Evolutionary conservation across 2,797 vertebrate species (phyloP).

Genomic region (Ispidina picta): DNA sequence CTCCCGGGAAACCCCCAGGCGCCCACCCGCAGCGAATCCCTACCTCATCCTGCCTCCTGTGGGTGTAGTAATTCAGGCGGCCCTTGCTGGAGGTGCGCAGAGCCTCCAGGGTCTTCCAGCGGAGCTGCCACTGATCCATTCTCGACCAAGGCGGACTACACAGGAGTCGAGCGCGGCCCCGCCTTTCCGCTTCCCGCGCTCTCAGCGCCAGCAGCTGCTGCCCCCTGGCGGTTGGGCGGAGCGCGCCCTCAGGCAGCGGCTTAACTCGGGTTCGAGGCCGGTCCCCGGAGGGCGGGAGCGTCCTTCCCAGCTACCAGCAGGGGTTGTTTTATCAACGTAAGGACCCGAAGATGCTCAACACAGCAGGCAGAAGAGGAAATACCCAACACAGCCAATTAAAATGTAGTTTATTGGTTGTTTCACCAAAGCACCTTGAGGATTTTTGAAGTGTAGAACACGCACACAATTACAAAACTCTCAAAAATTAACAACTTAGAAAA

Average conservation of each 20-base stretch:
- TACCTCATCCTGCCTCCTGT: slow-evolving; percentile 73
- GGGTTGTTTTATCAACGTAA: no score
- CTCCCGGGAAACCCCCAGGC: neutral
- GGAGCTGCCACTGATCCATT: slow-evolving; percentile 72
- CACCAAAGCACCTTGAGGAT: neutral
- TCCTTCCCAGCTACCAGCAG: no score
- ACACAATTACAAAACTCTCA: neutral
- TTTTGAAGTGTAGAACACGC: neutral
- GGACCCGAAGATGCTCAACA: neutral
- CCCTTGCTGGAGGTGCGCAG: slow-evolving; percentile 77
- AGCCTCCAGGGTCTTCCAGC: slow-evolving; percentile 76
- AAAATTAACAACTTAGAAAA: neutral
- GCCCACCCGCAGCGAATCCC: neutral
- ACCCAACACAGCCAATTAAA: neutral
- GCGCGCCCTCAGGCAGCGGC: no score
- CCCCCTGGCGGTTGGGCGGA: neutral
- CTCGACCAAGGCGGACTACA: rapidly evolving
- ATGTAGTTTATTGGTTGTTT: neutral
- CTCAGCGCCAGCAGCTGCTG: rapidly evolving
- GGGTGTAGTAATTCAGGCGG: slow-evolving; percentile 70
- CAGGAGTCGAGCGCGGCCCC: rapidly evolving
- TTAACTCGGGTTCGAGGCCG: rapidly evolving
- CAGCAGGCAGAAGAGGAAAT: neutral
- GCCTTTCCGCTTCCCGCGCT: neutral
- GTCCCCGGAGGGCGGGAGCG: no score